A percentile compares a stretch with the other conserved stretches of the same genome.
Evolutionary conservation across 2,888 invertebrate genomes (phyloP).

Genomic region (Mayetiola destructor): DNA sequence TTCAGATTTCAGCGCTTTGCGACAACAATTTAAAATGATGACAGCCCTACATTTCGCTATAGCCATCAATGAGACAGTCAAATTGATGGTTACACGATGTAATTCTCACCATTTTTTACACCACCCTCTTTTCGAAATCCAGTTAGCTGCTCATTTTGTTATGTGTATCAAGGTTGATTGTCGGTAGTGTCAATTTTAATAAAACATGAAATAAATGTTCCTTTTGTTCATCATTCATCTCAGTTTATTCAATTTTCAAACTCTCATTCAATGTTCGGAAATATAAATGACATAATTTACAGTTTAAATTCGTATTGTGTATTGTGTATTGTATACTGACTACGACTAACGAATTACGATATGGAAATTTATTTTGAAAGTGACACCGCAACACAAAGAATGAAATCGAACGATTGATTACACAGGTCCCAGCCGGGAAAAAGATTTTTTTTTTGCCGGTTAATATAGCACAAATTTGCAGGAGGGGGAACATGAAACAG

Average conservation of each 20-base stretch:
- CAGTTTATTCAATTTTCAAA: too few species aligned
- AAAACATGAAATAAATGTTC: conserved; percentile 1
- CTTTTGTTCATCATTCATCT: too few species aligned
- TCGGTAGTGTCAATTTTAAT: neutral
- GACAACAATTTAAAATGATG: neutral
- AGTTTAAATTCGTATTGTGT: neutral
- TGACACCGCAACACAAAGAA: too few species aligned
- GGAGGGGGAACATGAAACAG: too few species aligned
- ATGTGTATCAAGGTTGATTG: conserved; percentile 5
- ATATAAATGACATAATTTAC: conserved; percentile 9
- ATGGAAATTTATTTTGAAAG: too few species aligned
- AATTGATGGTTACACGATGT: conserved; percentile 8
- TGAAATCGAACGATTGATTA: too few species aligned
- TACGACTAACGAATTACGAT: too few species aligned
- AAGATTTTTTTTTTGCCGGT: too few species aligned
- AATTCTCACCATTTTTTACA: neutral
- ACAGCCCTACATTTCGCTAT: neutral
- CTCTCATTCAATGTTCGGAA: neutral
- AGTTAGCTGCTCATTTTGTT: neutral
- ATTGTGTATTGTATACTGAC: too few species aligned
- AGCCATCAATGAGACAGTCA: neutral
- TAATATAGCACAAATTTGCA: too few species aligned
- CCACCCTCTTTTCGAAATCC: neutral
- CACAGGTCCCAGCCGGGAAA: too few species aligned
- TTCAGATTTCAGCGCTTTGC: conserved; percentile 6